phyloP scores from a whole-genome alignment of 2,113 vertebrate genomes.

The Caranx ignobilis region DNA sequence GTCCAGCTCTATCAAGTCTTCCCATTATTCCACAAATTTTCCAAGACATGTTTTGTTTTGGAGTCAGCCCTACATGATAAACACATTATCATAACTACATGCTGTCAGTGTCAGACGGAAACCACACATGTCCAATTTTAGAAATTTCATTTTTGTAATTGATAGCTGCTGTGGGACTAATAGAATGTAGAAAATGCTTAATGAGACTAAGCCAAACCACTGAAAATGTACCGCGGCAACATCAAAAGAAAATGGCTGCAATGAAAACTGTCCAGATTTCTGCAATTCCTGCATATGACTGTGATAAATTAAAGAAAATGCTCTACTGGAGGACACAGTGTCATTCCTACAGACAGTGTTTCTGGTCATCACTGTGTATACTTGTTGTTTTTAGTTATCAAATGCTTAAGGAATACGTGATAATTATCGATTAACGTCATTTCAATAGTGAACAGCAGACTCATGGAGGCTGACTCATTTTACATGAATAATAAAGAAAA shows the following conservation, averaged over 20 bases:
- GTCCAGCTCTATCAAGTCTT: slow-evolving; percentile 29
- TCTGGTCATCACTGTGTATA: too few species aligned
- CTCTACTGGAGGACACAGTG: too few species aligned
- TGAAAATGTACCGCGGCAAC: neutral
- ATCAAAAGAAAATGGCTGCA: neutral
- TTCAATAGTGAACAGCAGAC: too few species aligned
- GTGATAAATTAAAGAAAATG: neutral
- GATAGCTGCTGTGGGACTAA: slow-evolving; percentile 29
- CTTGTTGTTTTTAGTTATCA: too few species aligned
- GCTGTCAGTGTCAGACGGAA: slow-evolving; percentile 37
- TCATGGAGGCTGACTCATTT: too few species aligned
- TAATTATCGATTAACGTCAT: too few species aligned
- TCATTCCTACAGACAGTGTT: too few species aligned
- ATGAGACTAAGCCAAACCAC: slow-evolving; percentile 36
- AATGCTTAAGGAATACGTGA: too few species aligned
- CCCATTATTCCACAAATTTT: slow-evolving; percentile 17
- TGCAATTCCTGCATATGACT: neutral
- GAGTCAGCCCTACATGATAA: slow-evolving; percentile 31
- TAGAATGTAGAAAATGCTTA: slow-evolving; percentile 14
- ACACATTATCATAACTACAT: slow-evolving; percentile 48
- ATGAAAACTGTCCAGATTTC: neutral
- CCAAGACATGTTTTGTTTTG: slow-evolving; percentile 25
- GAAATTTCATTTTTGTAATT: slow-evolving; percentile 40
- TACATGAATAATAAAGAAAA: too few species aligned
- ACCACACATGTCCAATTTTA: slow-evolving; percentile 36